These are phyloP conservation scores for Phlogophora meticulosa DNA, from an alignment of 2,888 invertebrate genomes.

Conservation along the genomic window DNA sequence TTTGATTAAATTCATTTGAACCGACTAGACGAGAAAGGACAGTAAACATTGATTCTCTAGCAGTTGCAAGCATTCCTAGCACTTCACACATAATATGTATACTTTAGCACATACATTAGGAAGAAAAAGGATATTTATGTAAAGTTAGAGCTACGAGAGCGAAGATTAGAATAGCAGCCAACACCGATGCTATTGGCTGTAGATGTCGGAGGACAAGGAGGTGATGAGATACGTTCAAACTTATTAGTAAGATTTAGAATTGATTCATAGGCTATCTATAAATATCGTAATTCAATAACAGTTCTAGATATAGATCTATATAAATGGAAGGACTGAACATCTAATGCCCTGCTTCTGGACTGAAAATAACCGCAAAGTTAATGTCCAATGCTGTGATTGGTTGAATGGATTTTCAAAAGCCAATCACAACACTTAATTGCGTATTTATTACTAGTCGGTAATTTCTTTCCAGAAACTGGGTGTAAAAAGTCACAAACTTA, in stretches of 20 bases:
- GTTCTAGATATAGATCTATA: conserved; percentile 12
- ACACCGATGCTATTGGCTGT: conserved; percentile 60
- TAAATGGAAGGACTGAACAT: conserved; percentile 29
- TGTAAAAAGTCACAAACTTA: conserved; percentile 19
- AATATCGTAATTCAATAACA: conserved; percentile 9
- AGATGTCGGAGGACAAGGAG: conserved; percentile 39
- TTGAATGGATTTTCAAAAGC: no score
- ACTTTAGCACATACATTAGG: conserved; percentile 55
- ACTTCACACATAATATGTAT: conserved; percentile 55
- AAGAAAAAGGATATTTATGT: conserved; percentile 46
- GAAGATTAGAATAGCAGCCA: conserved; percentile 67
- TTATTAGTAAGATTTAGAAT: conserved; percentile 47
- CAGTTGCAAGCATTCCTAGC: conserved; percentile 64
- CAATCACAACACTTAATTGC: no score
- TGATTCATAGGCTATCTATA: conserved; percentile 34
- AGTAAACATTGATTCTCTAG: conserved; percentile 26
- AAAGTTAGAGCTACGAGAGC: conserved; percentile 32
- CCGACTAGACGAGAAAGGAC: conserved; percentile 55
- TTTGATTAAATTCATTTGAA: conserved; percentile 43
- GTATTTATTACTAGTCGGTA: no score
- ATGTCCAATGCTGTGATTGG: no score
- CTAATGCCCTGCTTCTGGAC: conserved; percentile 1
- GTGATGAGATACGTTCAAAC: conserved; percentile 27
- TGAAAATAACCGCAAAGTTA: no score
- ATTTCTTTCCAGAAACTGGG: no score